Evolutionary conservation across 2,888 invertebrate species (phyloP).

Genomic region (Tryphoninae sp.): DNA sequence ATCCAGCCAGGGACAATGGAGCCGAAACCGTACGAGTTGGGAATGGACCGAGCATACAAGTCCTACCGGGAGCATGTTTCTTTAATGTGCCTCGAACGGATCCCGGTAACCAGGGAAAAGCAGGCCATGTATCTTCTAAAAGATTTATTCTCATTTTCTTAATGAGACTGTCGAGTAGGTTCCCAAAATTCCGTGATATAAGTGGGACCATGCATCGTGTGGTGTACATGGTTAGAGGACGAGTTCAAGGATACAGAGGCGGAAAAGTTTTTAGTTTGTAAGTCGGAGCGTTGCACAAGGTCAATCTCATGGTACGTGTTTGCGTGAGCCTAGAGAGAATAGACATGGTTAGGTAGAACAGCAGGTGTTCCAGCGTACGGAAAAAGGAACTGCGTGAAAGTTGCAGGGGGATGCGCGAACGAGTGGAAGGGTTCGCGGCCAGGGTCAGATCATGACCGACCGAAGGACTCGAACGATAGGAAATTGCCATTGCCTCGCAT

Average conservation of each 20-base stretch:
- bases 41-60: not conserved
- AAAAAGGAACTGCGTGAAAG: slow-evolving; percentile 52
- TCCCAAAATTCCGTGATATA: too few species aligned
- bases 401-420: slow-evolving; percentile 41
- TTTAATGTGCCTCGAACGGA: not conserved
- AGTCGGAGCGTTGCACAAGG: slow-evolving; percentile 9
- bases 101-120: too few species aligned
- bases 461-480: slow-evolving; percentile 39
- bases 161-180: too few species aligned
- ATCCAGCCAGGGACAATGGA: too few species aligned
- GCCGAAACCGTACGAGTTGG: not conserved
- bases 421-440: slow-evolving; percentile 61
- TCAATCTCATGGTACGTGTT: slow-evolving; percentile 16
- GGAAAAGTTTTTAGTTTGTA: slow-evolving; percentile 12
- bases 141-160: too few species aligned
- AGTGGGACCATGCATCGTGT: too few species aligned
- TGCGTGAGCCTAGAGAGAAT: slow-evolving; percentile 12
- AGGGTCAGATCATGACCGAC: slow-evolving; percentile 66
- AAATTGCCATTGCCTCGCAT: slow-evolving; percentile 54
- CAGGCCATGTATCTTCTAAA: not conserved
- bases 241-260: slow-evolving; percentile 54
- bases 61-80: not conserved
- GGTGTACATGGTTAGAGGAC: not conserved
- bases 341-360: slow-evolving; percentile 17
- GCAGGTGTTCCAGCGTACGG: slow-evolving; percentile 34